phyloP scores from a whole-genome alignment of 2,888 invertebrate species.

The Polia nebulosa region DNA sequence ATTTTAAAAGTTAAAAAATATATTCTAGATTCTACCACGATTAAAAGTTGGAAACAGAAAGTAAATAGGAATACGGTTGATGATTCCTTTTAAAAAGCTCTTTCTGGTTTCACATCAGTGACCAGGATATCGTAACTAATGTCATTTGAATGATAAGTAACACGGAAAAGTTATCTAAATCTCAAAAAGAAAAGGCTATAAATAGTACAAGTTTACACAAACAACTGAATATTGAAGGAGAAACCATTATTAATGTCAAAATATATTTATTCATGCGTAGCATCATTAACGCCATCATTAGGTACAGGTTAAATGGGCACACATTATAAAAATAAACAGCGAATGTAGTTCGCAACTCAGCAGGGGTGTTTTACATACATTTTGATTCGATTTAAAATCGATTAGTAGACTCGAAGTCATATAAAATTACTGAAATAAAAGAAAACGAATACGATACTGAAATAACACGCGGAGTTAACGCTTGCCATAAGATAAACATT shows the following conservation, averaged over 20 bases:
- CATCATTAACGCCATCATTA: conserved; percentile 25
- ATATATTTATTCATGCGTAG: conserved; percentile 18
- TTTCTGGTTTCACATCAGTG: neutral
- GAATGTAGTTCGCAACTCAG: conserved; percentile 50
- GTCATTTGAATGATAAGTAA: neutral
- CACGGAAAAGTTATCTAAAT: neutral
- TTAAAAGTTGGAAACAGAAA: neutral
- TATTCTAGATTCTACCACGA: neutral
- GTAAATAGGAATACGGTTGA: neutral
- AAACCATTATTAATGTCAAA: neutral
- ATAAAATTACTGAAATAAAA: conserved; percentile 85
- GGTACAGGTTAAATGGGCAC: conserved; percentile 37
- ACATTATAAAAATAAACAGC: conserved; percentile 58
- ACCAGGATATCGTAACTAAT: neutral
- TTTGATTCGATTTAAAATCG: conserved; percentile 75
- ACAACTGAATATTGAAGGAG: neutral
- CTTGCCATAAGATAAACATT: conserved; percentile 83
- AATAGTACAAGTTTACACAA: neutral
- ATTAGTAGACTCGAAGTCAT: conserved; percentile 75
- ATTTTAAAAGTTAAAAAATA: neutral
- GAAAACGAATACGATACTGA: conserved; percentile 83
- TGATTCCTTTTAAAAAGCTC: neutral
- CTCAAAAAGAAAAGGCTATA: neutral
- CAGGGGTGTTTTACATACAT: conserved; percentile 47
- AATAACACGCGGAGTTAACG: conserved; percentile 81